Conservation (phyloP, 2,113 vertebrate genomes). For the Hassar affinis region DNA sequence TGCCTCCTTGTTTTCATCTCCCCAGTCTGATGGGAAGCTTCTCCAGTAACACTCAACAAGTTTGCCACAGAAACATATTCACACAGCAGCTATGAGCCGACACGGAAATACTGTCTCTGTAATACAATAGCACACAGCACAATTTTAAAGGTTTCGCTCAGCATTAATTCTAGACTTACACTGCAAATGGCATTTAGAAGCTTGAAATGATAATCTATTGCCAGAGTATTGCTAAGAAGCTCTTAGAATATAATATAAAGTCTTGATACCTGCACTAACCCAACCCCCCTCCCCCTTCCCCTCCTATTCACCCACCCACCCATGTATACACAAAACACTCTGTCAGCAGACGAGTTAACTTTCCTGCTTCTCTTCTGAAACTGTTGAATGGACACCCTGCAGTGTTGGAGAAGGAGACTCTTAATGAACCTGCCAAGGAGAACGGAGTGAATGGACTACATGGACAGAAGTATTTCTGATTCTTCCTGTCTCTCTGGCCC, state of each 20-base stretch:
- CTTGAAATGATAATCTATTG: constrained; percentile 43
- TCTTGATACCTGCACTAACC: constrained; percentile 37
- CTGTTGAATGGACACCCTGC: constrained; percentile 61
- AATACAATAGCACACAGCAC: constrained; percentile 11
- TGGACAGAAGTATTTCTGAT: constrained; percentile 49
- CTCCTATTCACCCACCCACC: too few relatives aligned
- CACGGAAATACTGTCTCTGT: constrained; percentile 35
- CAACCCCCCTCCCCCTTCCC: neutral
- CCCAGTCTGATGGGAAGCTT: constrained; percentile 50
- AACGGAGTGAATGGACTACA: constrained; percentile 46
- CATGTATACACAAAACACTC: constrained; percentile 1
- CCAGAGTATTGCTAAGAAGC: constrained; percentile 41
- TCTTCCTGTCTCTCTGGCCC: constrained; percentile 31
- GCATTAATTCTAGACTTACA: constrained; percentile 39
- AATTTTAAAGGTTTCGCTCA: constrained; percentile 21
- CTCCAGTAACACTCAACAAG: constrained; percentile 34
- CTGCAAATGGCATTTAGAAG: constrained; percentile 47
- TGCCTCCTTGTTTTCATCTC: constrained; percentile 63
- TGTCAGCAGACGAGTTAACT: neutral
- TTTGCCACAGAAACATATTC: constrained; percentile 10
- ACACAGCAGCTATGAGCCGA: constrained; percentile 21
- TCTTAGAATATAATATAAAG: constrained; percentile 16
- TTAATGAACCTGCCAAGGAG: constrained; percentile 50
- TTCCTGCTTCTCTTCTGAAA: constrained; percentile 18
- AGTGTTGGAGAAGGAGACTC: constrained; percentile 67